Evolutionary conservation across 2,797 vertebrate species (phyloP).

Genomic region (Leptodactylus fallax): DNA sequence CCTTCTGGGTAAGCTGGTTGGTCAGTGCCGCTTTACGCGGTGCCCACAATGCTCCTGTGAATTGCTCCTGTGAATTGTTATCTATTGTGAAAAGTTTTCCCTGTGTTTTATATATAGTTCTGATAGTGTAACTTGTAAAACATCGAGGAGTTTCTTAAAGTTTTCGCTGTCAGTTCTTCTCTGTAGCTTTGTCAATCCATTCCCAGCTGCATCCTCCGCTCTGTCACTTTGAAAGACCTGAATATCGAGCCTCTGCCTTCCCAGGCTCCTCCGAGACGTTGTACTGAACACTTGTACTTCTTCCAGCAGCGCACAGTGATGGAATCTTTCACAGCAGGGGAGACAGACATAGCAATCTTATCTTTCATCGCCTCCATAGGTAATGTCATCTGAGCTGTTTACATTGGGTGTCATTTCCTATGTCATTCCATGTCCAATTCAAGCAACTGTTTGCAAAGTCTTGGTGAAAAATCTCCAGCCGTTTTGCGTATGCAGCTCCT

Average conservation of each 20-base stretch:
- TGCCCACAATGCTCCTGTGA: background rate
- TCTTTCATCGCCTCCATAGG: background rate
- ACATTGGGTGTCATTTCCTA: too few species aligned
- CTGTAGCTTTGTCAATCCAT: constrained; percentile 17
- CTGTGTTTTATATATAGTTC: background rate
- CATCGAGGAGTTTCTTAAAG: constrained; percentile 4
- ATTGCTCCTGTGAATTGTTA: constrained; percentile 1
- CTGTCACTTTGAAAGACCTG: constrained; percentile 36
- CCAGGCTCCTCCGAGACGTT: background rate
- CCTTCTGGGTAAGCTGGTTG: background rate
- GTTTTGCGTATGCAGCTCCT: background rate
- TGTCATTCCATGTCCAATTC: too few species aligned
- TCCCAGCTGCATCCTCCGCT: constrained; percentile 35
- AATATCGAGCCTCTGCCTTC: constrained; percentile 13
- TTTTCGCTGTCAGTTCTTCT: constrained; percentile 25
- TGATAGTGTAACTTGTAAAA: background rate
- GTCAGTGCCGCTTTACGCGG: background rate
- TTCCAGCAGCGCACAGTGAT: background rate
- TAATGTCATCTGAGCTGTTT: background rate
- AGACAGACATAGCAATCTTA: background rate
- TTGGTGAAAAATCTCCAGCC: background rate
- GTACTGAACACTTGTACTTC: constrained; percentile 12
- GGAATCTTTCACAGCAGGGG: background rate
- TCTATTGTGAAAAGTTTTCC: constrained; percentile 24
- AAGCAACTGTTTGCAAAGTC: background rate